Base-by-base conservation (phyloP, 2,113 vertebrate species). In the Carassius gibelio region DNA sequence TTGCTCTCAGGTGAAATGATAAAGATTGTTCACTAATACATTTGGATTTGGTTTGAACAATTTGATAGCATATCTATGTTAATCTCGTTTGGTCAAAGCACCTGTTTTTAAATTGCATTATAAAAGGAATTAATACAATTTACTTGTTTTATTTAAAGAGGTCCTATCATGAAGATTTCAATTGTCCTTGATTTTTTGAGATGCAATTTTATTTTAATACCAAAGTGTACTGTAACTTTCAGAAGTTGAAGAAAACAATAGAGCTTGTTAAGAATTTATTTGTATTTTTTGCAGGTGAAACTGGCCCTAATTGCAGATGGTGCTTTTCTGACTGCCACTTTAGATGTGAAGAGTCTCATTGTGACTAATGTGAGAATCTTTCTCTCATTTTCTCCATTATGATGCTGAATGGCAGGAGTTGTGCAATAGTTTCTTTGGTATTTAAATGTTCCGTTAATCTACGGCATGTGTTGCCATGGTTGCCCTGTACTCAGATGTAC, bases 391-490 rank as follows among this genome's bases (percentile, higher is more conserved):
- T 82, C 71, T 13, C 48, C 21, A 23, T 64, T 42, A 34, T 23
- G 5, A 50, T 83, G 68, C 17, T 71, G 62, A 4, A 52, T 17
- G 9, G 10, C 55, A 74, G 52, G 14, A 21, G 11, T 62, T 57
- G 45, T 26, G 69, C 42, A 45, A 15, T 34, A 10, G n/a, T n/a
- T 26, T 75, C 21, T 36, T 30, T 75, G 38, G 17, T 48, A 5
- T 48, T 23, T 19, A 45, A 17, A 36, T 59, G 17, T 11, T 78
- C 34, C 2, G 36, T 5, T 75, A 30, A 42, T 26, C 68, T 74
- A 23, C 19, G 15, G 69, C 38, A 59, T n/a, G 5, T 75, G 82
- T 84, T 83, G n/a, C 15, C n/a, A 42, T 84, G 71, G 57, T 83
- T n/a, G 68, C 62, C 6, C 15, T 38, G 11, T 8, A 0, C 5